Evolutionary conservation across 2,113 vertebrate genomes (phyloP), one percentile per base, ranked within the genome.

Genomic region (Amphiprion ocellaris): DNA sequence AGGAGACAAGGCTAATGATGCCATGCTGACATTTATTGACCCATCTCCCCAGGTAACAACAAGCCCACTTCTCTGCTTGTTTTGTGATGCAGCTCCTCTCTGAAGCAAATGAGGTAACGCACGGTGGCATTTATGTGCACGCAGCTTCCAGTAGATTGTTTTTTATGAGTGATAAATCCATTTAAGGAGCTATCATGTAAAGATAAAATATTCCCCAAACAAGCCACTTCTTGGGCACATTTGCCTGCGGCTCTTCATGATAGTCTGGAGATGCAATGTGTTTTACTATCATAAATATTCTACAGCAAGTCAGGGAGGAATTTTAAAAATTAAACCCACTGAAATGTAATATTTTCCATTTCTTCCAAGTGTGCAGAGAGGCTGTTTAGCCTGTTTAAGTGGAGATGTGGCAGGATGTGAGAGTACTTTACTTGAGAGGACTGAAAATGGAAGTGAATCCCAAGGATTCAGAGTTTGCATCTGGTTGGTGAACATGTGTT

Each of bases 111-210:
- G 64, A 74, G 76, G 72, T 59, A 83, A 80, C 63, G 39, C 11
- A 10, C 16, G 1, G 50, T 85, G 79, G 79, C 81, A 77, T 89
- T 89, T 86, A 77, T 77, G 58, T 39, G 49, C 30, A 21, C 46
- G 9, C 12, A 11, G 24, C 62, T 69, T 90, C 73, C 54, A 74
- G 53, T 67, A 67, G 79, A 87, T 89, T 70, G 69, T 87, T 87
- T 87, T 89, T 90, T 90, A 87, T 87, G 89, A 87, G 78, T 82
- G 71, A 83, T 89, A 80, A 90, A 93, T 89, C 80, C 78, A 77
- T 90, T 92, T 83, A 80, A 90, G 83, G 66, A 67, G 83, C 79
- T 80, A 69, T 61, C 68, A 64, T 65, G 79, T 83, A 74, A 85
- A 81, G 82, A 88, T 53, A 75, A 77, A 86, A 70, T 54, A 82